phyloP scores from a whole-genome alignment of 2,888 invertebrate genomes.

The Hirtodrosophila trivittata region DNA sequence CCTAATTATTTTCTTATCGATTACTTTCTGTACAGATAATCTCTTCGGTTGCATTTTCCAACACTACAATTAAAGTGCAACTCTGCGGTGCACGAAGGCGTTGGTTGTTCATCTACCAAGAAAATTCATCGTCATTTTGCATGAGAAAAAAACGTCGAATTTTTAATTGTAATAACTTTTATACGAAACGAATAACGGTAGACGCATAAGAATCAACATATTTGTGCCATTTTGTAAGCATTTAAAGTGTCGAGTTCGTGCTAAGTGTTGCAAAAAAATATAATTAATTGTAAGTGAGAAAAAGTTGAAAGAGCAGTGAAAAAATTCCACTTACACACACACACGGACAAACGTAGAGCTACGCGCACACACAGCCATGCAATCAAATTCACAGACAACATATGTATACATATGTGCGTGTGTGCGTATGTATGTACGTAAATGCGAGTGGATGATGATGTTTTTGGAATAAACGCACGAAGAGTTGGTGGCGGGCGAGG shows the following conservation, averaged over 20 bases:
- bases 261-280: conserved; percentile 60
- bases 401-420: conserved; percentile 14
- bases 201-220: conserved; percentile 65
- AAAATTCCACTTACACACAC: conserved; percentile 76
- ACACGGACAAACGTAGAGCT: conserved; percentile 34
- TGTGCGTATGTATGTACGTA: conserved; percentile 37
- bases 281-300: conserved; percentile 74
- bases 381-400: conserved; percentile 54
- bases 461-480: conserved; percentile 64
- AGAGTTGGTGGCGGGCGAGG: conserved; percentile 38
- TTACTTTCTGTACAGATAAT: conserved; percentile 7
- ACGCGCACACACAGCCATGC: conserved; percentile 50
- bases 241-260: conserved; percentile 64
- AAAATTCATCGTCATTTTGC: conserved; percentile 81
- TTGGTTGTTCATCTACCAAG: conserved; percentile 74
- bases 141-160: conserved; percentile 75
- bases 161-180: conserved; percentile 71
- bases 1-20: no score
- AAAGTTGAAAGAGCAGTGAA: conserved; percentile 71
- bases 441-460: conserved; percentile 71
- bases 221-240: conserved; percentile 75
- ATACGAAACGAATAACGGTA: conserved; percentile 65
- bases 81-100: conserved; percentile 68
- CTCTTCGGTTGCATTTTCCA: conserved; percentile 17
- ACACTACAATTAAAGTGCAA: conserved; percentile 39